Evolutionary conservation across 2,113 vertebrate genomes (phyloP).

Genomic region (Axis porcinus): DNA sequence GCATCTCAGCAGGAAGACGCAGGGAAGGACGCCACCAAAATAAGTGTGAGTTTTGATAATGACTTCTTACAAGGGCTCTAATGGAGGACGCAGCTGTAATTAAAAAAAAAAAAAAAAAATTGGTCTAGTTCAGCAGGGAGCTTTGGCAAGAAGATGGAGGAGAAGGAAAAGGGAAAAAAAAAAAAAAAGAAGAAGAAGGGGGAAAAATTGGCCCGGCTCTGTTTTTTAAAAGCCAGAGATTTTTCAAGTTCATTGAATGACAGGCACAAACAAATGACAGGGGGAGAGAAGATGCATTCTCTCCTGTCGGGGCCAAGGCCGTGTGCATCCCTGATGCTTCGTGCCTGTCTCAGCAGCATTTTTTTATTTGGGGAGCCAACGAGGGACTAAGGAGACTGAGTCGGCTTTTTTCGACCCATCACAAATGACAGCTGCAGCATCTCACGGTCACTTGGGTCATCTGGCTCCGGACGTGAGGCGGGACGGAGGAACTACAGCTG

Average conservation of each 20-base stretch:
- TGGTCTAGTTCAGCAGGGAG: not conserved
- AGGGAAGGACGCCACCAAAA: constrained; percentile 92
- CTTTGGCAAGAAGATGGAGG: constrained; percentile 22
- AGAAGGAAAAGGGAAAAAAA: not conserved
- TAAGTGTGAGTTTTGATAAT: constrained; percentile 90
- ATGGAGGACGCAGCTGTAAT: not conserved
- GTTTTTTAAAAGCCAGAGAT: constrained; percentile 56
- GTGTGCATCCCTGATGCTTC: not conserved
- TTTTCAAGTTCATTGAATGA: constrained; percentile 65
- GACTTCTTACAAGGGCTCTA: constrained; percentile 12
- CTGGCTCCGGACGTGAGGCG: not conserved
- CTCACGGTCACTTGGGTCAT: not conserved
- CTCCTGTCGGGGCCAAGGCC: constrained; percentile 46
- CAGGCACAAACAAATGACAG: constrained; percentile 50
- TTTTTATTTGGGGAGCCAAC: constrained; percentile 29
- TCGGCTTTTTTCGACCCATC: not conserved
- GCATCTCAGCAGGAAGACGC: constrained; percentile 84
- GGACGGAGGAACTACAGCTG: accelerated
- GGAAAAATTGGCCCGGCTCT: not conserved
- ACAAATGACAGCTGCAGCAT: not conserved
- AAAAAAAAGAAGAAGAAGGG: not conserved
- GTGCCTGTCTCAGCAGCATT: not conserved
- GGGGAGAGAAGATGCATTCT: constrained; percentile 16
- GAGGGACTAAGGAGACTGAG: not conserved
- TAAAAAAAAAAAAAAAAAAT: not conserved